Base-by-base conservation (phyloP, 2,888 invertebrate species). In the Trichogramma dendrolimi region DNA sequence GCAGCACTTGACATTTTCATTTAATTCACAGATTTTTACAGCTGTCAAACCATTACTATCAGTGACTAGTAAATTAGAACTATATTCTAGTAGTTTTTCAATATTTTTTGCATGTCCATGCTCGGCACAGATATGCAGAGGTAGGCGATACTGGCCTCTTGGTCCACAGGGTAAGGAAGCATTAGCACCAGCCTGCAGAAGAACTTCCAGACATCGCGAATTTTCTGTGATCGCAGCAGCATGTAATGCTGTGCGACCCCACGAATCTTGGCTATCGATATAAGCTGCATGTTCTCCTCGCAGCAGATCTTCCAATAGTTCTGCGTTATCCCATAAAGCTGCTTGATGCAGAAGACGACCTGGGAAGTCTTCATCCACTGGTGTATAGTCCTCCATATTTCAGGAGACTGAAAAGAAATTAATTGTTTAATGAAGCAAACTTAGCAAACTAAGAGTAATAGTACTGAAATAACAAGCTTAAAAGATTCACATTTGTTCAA, bases 311-410 rank as follows among this genome's bases (percentile, higher is more conserved):
- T 87, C 86, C n/a, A 94, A 81, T 1, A 94, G 82, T 74, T 94
- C 93, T 14, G 89, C 86, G 74, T 94, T 94, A 78, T 93, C 92
- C 92, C 94, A 94, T 11, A 93, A 78, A 0, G 93, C 92, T 10
- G 93, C 92, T 87, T 91, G 91, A 71, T 91, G 91, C 61, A 91
- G 79, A 55, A 91, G 80, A 56, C 90, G 85, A 5, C 91, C 91
- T 66, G 88, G 88, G 75, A 90, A 91, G 76, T 90, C 85, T 73
- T 90, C 90, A 71, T 90, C 90, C 71, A 89, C 89, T n/a, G 88
- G 88, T n/a, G 88, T 87, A 61, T 87, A 84, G 79, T 87, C 88
- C 81, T 88, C 80, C 83, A 83, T 83, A 7, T 11, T 55, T n/a
- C 39, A n/a, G 46, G 8, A 8, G 8, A 2, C n/a, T 46, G n/a